Conservation (phyloP, 2,113 vertebrate genomes). For the Carlito syrichta region DNA sequence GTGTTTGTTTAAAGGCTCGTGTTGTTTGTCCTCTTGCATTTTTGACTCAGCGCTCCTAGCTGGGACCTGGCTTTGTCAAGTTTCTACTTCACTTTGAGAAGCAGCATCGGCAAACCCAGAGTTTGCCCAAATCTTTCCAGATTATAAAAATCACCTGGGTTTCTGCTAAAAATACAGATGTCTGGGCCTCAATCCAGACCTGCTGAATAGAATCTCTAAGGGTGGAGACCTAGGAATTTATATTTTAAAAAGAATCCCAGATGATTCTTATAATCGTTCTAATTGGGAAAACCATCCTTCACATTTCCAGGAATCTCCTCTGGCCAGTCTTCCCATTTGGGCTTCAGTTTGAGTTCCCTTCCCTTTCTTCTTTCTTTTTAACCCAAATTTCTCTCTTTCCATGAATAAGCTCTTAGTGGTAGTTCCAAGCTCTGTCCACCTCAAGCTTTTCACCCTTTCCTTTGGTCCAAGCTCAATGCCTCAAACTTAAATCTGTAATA, state of each 20-base stretch:
- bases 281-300: background rate
- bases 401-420: background rate
- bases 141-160: background rate
- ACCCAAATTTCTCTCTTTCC: background rate
- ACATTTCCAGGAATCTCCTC: background rate
- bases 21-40: background rate
- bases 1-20: slow-evolving; percentile 21
- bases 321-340: background rate
- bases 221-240: background rate
- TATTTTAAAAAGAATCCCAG: background rate
- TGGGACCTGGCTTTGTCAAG: background rate
- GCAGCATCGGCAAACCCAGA: background rate
- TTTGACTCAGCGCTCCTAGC: background rate
- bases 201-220: background rate
- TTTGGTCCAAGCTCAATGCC: background rate
- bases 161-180: background rate
- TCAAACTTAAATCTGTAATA: no score
- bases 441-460: background rate
- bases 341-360: background rate
- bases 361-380: fast-evolving
- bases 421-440: background rate
- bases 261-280: background rate
- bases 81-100: background rate
- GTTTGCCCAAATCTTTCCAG: background rate
- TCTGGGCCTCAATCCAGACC: background rate